Conservation (phyloP, 2,113 vertebrate species). For the Oostethus manadensis region DNA sequence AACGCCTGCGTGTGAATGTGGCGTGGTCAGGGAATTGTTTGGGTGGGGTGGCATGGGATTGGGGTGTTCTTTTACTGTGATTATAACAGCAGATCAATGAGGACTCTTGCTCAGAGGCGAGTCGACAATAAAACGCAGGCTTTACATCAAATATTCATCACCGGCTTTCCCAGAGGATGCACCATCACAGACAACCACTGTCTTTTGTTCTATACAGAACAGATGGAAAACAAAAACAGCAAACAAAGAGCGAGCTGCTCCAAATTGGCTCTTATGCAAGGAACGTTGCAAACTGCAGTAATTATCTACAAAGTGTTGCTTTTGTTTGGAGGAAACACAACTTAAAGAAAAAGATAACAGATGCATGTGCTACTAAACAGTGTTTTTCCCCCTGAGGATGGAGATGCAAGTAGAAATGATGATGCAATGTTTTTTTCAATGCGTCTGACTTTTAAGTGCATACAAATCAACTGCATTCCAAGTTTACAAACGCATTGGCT, state of each 20-base stretch:
- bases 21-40: slow-evolving; percentile 62
- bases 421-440: not conserved
- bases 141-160: slow-evolving; percentile 75
- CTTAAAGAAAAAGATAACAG: too few species aligned
- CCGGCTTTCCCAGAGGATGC: slow-evolving; percentile 55
- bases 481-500: not conserved
- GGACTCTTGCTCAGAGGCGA: slow-evolving; percentile 58
- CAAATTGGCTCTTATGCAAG: slow-evolving; percentile 36
- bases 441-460: not conserved
- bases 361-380: not conserved
- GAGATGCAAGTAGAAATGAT: not conserved
- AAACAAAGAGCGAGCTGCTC: slow-evolving; percentile 18
- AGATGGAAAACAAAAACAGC: slow-evolving; percentile 49
- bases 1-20: slow-evolving; percentile 27
- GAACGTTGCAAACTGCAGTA: slow-evolving; percentile 32
- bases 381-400: slow-evolving; percentile 1
- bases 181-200: slow-evolving; percentile 46
- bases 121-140: slow-evolving; percentile 64
- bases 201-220: slow-evolving; percentile 42
- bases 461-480: not conserved
- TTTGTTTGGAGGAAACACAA: slow-evolving; percentile 31
- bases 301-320: slow-evolving; percentile 46
- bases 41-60: not conserved
- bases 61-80: slow-evolving; percentile 61
- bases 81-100: slow-evolving; percentile 74